phyloP scores from a whole-genome alignment of 2,888 invertebrate species.

The Enchytraeus crypticus region DNA sequence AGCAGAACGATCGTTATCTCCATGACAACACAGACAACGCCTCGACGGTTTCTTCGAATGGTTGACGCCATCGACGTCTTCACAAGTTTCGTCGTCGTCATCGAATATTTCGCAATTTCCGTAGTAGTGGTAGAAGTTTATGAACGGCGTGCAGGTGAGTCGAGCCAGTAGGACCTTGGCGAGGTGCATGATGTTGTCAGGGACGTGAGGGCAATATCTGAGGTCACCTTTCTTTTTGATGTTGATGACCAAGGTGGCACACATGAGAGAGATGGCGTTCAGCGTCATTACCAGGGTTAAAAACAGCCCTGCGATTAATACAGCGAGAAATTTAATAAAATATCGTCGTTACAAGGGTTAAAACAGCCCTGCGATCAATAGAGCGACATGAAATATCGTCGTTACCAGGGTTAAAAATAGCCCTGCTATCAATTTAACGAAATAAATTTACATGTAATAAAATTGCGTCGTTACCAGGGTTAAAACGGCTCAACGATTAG shows the following conservation, averaged over 20 bases:
- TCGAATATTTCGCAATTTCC: conserved; percentile 15
- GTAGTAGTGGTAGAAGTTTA: conserved; percentile 19
- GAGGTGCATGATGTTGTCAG: conserved; percentile 33
- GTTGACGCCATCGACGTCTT: neutral
- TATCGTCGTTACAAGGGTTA: neutral
- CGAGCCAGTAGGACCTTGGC: conserved; percentile 36
- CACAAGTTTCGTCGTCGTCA: neutral
- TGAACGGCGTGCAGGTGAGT: conserved; percentile 30
- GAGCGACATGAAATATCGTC: conserved; percentile 45
- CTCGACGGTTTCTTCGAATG: neutral
- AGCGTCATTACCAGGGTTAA: conserved; percentile 46
- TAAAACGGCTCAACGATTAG: too few relatives aligned
- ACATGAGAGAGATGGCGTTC: conserved; percentile 45
- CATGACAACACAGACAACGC: neutral
- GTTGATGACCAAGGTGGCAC: conserved; percentile 46
- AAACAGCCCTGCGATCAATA: conserved; percentile 46
- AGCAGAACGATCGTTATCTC: neutral
- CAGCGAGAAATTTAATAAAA: neutral
- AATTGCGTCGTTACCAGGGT: neutral
- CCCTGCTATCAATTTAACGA: conserved; percentile 29
- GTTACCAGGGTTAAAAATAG: conserved; percentile 45
- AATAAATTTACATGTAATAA: neutral
- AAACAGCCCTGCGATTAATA: conserved; percentile 37
- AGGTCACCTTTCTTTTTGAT: conserved; percentile 41
- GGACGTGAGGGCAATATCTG: conserved; percentile 36